phyloP scores from a whole-genome alignment of 2,797 vertebrate species.

The Enteromius trimaculatus region DNA sequence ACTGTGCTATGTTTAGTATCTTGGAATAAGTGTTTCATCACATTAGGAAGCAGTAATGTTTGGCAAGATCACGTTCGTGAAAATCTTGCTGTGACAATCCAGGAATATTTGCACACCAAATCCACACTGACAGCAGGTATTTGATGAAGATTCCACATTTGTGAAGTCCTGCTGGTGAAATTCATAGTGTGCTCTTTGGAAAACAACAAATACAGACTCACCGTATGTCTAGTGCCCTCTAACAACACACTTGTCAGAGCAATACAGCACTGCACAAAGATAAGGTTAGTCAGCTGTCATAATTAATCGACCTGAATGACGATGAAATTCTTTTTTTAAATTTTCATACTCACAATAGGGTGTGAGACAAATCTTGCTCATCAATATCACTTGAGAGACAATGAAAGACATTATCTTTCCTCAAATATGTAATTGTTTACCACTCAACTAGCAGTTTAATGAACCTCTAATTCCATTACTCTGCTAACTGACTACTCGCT shows the following conservation, averaged over 20 bases:
- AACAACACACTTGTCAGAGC: conserved; percentile 52
- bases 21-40: conserved; percentile 1
- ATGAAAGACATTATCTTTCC: not conserved
- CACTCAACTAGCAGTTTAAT: conserved; percentile 51
- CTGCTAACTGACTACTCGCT: conserved; percentile 52
- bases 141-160: conserved; percentile 21
- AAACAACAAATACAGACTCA: conserved; percentile 42
- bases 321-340: conserved; percentile 24
- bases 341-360: conserved; percentile 23
- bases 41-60: conserved; percentile 6
- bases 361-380: not conserved
- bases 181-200: conserved; percentile 18
- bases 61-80: not conserved
- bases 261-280: conserved; percentile 38
- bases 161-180: conserved; percentile 26
- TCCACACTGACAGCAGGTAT: conserved; percentile 13
- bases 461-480: conserved; percentile 50
- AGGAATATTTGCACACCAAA: conserved; percentile 24
- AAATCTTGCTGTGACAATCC: conserved; percentile 11
- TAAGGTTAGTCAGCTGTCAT: conserved; percentile 58
- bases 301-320: conserved; percentile 50
- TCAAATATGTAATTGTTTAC: conserved; percentile 34
- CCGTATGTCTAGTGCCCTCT: conserved; percentile 44
- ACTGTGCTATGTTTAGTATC: conserved; percentile 14
- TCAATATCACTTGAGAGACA: conserved; percentile 25